Base-by-base conservation (phyloP, 2,888 invertebrate genomes). In the Neoscelio sp. region DNA sequence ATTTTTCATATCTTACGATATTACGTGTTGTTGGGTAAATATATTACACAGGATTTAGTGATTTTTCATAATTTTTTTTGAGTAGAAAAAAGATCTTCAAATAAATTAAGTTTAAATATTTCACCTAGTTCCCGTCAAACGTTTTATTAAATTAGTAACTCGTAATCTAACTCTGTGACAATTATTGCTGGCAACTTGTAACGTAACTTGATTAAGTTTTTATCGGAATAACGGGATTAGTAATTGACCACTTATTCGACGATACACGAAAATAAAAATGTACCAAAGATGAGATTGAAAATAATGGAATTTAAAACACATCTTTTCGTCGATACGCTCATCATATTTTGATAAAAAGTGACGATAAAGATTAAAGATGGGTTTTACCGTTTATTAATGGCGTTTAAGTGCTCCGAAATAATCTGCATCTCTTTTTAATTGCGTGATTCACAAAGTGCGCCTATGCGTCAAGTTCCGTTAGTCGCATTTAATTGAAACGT, bases 71-170 rank as follows among this genome's bases (percentile, higher is more conserved):
- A n/a, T n/a, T n/a, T n/a, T n/a, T n/a, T n/a, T n/a, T n/a, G n/a
- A n/a, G n/a, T n/a, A n/a, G n/a, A n/a, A n/a, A n/a, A n/a, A n/a
- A n/a, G n/a, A n/a, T n/a, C 62, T 44, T 46, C 35, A 38, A 18
- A 6, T 20, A 46, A 73, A 73, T 64, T 20, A 73, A 56, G 73
- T 73, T 71, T 71, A 62, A 71, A 71, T 54, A 62, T 71, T 71
- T 71, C 52, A 62, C 71, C 71, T 7, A 62, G 60, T 74, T 65
- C 15, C 52, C 28, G 56, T 65, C 48, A 74, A 74, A 65, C 48
- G 46, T 65, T 74, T 56, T 56, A 74, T 74, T 65, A 38, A 42
- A 74, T 74, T 74, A 74, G 65, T 58, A 74, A 65, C 65, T 74
- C 58, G 74, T 74, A 74, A 74, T 13, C 28, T 56, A 74, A 74